Evolutionary conservation across 2,113 vertebrate genomes (phyloP).

Genomic region (Daubentonia madagascariensis): DNA sequence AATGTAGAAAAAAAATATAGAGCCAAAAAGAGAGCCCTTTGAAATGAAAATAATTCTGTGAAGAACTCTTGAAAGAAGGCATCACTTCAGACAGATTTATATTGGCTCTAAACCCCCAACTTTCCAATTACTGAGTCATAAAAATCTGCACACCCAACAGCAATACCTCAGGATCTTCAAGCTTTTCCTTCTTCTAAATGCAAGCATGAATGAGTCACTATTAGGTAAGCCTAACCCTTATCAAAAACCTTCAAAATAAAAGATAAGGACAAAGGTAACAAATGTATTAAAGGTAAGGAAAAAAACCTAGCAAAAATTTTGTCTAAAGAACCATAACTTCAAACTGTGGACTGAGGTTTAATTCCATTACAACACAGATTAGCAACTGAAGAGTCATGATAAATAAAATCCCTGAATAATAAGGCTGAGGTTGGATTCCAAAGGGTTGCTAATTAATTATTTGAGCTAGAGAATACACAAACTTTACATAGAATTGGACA

Average conservation of each 20-base stretch:
- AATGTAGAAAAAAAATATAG: not conserved
- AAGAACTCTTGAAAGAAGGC: not conserved
- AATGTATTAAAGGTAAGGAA: not conserved
- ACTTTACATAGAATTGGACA: not conserved
- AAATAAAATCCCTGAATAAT: not conserved
- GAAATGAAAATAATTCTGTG: not conserved
- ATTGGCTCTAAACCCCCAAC: not conserved
- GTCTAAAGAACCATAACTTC: not conserved
- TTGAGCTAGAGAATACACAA: not conserved
- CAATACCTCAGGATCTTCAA: not conserved
- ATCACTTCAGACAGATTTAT: not conserved
- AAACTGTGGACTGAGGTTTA: not conserved
- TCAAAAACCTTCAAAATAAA: not conserved
- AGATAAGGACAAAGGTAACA: not conserved
- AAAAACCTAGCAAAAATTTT: not conserved
- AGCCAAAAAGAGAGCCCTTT: not conserved
- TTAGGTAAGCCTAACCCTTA: not conserved
- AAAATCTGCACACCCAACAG: not conserved
- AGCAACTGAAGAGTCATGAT: not conserved
- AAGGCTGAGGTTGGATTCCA: not conserved
- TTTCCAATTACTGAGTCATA: not conserved
- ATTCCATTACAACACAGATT: not conserved
- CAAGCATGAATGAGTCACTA: not conserved
- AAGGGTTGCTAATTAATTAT: not conserved
- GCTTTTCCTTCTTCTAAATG: not conserved